Evolutionary conservation across 2,113 vertebrate species (phyloP).

Genomic region (Alces alces): DNA sequence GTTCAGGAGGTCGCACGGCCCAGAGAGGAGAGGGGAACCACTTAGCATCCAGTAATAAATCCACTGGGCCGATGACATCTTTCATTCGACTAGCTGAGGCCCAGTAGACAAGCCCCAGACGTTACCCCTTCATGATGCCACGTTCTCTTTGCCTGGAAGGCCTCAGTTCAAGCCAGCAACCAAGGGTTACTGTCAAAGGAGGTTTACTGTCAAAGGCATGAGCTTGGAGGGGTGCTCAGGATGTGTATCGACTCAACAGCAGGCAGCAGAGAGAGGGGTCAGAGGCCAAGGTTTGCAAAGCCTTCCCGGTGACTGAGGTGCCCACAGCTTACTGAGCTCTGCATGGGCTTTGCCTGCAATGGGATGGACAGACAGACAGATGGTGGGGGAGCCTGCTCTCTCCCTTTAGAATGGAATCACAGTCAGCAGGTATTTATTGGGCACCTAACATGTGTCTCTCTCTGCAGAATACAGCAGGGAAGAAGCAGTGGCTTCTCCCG

Average conservation of each 20-base stretch:
- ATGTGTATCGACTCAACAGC: not conserved
- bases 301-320: not conserved
- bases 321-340: not conserved
- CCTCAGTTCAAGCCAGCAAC: not conserved
- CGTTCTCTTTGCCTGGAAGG: not conserved
- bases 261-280: too few species aligned
- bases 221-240: not conserved
- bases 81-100: not conserved
- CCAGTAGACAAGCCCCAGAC: not conserved
- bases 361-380: not conserved
- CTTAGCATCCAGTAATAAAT: not conserved
- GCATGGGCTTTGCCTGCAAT: not conserved
- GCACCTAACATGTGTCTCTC: not conserved
- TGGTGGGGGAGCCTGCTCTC: accelerated
- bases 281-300: not conserved
- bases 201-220: not conserved
- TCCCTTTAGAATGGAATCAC: not conserved
- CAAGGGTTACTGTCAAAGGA: not conserved
- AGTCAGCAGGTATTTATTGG: not conserved
- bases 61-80: not conserved
- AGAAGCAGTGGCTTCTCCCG: not conserved
- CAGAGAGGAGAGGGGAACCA: not conserved
- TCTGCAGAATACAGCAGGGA: not conserved
- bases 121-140: too few species aligned
- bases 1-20: not conserved